Evolutionary conservation across 92 coral and sea anemone genomes (phyloP), one percentile per base, ranked within the genome.

Genomic region (Isaurus tuberculatus): DNA sequence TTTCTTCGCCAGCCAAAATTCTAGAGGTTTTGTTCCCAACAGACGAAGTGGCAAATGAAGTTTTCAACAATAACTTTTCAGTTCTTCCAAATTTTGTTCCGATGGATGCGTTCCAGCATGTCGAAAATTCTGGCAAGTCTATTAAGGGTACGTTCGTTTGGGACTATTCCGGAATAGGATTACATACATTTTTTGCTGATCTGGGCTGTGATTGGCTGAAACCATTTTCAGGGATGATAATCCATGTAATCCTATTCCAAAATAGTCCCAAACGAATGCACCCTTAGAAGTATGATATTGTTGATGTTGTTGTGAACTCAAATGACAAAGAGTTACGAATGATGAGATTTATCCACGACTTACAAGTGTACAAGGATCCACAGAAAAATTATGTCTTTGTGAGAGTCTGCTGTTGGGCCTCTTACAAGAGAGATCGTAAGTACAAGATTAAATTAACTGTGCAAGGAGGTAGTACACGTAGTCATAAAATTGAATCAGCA

Each of bases 341-440:
- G 89, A 86, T 69, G 73, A 46, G 51, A 15, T 58, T 86, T 70
- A 80, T 86, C 42, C 80, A 86, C 20, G 89, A 70, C 37, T 43
- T 70, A 7, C 85, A 85, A 53, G 89, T 78, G 51, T 85, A 67
- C 84, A 30, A 85, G 42, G 44, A 67, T 2, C 68, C 79, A 15
- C 65, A 57, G 11, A 53, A 34, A 75, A 70, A 23, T 64, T 43
- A 65, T 65, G 61, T 85, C 22, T 85, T 65, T 69, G 72, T 86
- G 42, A 79, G 89, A 55, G 89, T 85, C 11, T 86, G 75, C 11
- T 86, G 86, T 57, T 86, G 75, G 91, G 85, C 80, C 23, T 88
- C 81, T 19, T 88, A 68, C 37, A 75, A 83, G 28, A 88, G 88
- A 57, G 81, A 88, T 75, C 73, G 68, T 26, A 88, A 88, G 29